Conservation (phyloP, 2,113 vertebrate species). For the Pedionomus torquatus region DNA sequence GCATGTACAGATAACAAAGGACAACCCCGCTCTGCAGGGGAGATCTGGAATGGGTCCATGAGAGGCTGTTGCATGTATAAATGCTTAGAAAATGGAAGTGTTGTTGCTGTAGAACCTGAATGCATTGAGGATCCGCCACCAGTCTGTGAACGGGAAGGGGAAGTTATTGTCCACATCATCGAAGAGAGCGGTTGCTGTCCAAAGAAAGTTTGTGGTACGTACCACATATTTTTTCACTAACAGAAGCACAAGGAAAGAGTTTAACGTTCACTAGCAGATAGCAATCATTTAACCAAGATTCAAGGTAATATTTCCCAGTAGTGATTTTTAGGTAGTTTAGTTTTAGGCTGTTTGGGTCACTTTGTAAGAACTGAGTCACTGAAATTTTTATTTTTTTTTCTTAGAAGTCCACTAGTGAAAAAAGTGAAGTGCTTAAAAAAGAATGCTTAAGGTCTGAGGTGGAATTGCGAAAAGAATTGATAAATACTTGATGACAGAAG, state of each 20-base stretch:
- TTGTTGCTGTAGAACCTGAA: slow-evolving; percentile 86
- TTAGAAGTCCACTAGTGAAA: background rate
- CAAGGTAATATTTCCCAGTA: background rate
- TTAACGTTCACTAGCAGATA: background rate
- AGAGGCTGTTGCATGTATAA: slow-evolving; percentile 89
- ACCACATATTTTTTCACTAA: background rate
- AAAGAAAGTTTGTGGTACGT: slow-evolving; percentile 91
- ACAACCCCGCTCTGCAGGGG: slow-evolving; percentile 83
- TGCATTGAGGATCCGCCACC: slow-evolving; percentile 80
- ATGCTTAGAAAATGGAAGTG: slow-evolving; percentile 91
- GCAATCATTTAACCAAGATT: background rate
- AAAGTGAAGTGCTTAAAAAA: background rate
- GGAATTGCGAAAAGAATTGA: background rate
- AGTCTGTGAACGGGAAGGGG: slow-evolving; percentile 88
- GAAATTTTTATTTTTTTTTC: background rate
- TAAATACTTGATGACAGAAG: background rate
- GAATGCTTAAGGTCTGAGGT: background rate
- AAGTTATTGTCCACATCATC: slow-evolving; percentile 82
- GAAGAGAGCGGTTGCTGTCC: slow-evolving; percentile 90
- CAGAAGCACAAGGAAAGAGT: background rate
- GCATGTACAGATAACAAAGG: slow-evolving; percentile 92
- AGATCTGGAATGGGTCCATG: slow-evolving; percentile 89
- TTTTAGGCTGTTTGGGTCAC: background rate
- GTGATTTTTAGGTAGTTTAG: background rate
- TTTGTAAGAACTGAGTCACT: background rate